Conservation (phyloP, 1,140 invertebrate species). For the Steinernema khuongi region DNA sequence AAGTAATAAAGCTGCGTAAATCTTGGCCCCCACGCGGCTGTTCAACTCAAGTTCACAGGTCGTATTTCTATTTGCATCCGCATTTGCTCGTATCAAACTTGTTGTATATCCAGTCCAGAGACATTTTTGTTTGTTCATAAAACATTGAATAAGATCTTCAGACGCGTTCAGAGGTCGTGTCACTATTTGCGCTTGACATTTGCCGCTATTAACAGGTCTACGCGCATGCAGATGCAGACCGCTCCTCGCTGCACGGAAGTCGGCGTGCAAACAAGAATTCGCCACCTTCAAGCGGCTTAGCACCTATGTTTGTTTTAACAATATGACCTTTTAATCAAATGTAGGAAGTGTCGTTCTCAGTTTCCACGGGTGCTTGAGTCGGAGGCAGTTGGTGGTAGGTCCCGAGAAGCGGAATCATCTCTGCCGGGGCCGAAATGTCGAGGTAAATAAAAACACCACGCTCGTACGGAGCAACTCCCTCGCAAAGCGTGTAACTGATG, state of each 20-base stretch:
- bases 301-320: too few species aligned
- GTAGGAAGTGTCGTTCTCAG: background rate
- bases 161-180: background rate
- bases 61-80: too few species aligned
- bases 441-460: slow-evolving; percentile 7
- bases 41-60: too few species aligned
- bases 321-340: background rate
- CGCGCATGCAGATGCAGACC: too few species aligned
- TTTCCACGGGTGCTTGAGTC: background rate
- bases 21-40: too few species aligned
- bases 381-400: background rate
- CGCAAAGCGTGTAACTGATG: background rate
- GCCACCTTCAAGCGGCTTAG: background rate
- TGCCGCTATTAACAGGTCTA: background rate
- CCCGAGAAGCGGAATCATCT: background rate
- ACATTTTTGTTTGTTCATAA: background rate
- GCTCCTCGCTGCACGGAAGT: background rate
- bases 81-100: too few species aligned
- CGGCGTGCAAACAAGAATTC: background rate
- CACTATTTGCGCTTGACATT: background rate
- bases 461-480: background rate
- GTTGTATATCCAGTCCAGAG: too few species aligned
- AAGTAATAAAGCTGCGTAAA: too few species aligned
- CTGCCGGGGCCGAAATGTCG: background rate
- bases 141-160: too few species aligned